Percentiles rank a stretch among this genome's conserved stretches.
Evolutionary conservation across 2,888 invertebrate genomes (phyloP).

Genomic region (Acleris laterana): DNA sequence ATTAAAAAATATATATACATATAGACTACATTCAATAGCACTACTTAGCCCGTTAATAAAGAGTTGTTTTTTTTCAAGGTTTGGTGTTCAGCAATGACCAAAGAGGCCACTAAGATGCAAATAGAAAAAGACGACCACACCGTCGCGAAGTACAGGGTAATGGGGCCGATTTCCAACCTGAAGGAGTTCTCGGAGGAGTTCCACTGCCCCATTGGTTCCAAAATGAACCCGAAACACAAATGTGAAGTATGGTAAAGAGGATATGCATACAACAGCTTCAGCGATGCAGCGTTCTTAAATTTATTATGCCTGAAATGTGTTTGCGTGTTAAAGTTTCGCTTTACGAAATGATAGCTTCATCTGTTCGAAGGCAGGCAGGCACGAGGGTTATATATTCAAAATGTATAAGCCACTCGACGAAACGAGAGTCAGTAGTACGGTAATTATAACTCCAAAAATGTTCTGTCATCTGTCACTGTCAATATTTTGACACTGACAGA

Average conservation of each 20-base stretch:
- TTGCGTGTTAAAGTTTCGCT: constrained; percentile 20
- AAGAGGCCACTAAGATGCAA: constrained; percentile 92
- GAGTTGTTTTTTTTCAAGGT: constrained; percentile 80
- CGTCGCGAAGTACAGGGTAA: constrained; percentile 93
- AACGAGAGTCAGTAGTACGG: neutral
- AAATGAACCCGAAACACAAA: constrained; percentile 93
- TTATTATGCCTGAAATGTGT: constrained; percentile 28
- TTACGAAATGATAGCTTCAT: constrained; percentile 8
- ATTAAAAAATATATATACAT: neutral
- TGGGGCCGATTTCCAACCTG: constrained; percentile 94
- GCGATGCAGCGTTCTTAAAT: constrained; percentile 42
- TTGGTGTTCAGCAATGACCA: constrained; percentile 95
- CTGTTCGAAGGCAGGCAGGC: neutral
- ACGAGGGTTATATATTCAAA: neutral
- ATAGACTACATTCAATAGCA: too few relatives aligned
- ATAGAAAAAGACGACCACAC: constrained; percentile 97
- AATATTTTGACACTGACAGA: constrained; percentile 4
- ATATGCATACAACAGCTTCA: constrained; percentile 42
- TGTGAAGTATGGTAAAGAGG: constrained; percentile 92
- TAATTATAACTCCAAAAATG: too few relatives aligned
- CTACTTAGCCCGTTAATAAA: neutral
- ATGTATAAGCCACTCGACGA: neutral
- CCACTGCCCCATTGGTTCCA: constrained; percentile 88
- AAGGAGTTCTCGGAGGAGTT: constrained; percentile 93
- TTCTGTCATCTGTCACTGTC: neutral